A percentile compares a stretch with the other conserved stretches of the same genome.
Conservation (phyloP, 1,140 invertebrate species). For the Hirudo medicinalis region DNA sequence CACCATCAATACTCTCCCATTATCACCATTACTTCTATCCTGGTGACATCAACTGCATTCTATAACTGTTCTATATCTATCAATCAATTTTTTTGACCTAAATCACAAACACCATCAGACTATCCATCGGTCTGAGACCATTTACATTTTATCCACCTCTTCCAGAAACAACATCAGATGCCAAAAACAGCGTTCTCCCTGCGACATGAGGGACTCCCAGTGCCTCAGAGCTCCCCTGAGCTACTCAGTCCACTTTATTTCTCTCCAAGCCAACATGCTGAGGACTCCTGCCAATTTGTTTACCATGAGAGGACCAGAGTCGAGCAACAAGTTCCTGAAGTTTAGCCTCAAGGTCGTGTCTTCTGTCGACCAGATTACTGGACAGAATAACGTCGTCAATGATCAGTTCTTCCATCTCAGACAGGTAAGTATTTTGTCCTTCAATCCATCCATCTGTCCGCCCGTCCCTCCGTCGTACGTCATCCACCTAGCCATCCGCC, state of each 20-base stretch:
- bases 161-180: conserved; percentile 55
- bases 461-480: background rate
- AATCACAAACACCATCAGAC: too few species aligned
- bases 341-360: conserved; percentile 57
- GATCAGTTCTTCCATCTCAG: background rate
- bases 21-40: too few species aligned
- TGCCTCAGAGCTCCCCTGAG: conserved; percentile 64
- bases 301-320: conserved; percentile 64
- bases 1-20: too few species aligned
- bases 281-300: conserved; percentile 65
- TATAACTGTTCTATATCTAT: too few species aligned
- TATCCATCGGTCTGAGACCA: too few species aligned
- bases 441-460: background rate
- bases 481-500: background rate
- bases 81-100: too few species aligned
- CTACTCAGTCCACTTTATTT: conserved; percentile 79
- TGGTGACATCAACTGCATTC: too few species aligned
- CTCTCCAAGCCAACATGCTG: conserved; percentile 63
- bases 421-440: background rate
- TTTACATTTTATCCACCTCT: too few species aligned
- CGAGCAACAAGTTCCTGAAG: conserved; percentile 51
- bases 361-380: conserved; percentile 26
- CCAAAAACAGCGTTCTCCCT: conserved; percentile 51
- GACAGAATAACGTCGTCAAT: conserved; percentile 25
- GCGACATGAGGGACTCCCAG: conserved; percentile 52